Base-by-base conservation (phyloP, 1,140 invertebrate species). In the Glomeris maerens region DNA sequence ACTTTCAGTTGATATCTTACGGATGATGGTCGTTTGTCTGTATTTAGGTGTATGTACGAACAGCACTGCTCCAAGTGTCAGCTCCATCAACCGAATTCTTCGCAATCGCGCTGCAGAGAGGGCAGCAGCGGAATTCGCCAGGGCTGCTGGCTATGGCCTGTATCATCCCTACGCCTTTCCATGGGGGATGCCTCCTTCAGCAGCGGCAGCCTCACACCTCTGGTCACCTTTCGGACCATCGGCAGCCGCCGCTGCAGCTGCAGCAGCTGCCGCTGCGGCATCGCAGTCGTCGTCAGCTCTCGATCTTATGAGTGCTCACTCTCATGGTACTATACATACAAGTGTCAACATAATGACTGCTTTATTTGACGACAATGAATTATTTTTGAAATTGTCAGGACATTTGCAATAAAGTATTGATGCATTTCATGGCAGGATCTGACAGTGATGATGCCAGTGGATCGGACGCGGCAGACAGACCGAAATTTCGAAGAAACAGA, bases 21-120 rank as follows among this genome's bases (percentile, higher is more conserved):
- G n/a, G n/a, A n/a, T n/a, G n/a, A n/a, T n/a, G n/a, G n/a, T n/a
- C n/a, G n/a, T n/a, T n/a, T n/a, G n/a, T n/a, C n/a, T n/a, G n/a
- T n/a, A n/a, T n/a, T n/a, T n/a, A 83, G 81, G 78, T 39, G 87
- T 94, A 10, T 94, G 89, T 64, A 92, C 87, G 27, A 92, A 92
- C 65, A 53, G 87, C 81, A 52, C 88, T 76, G 38, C 89, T 1
- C 71, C 89, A 0, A 91, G 86, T 31, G 90, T 93, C 0, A 88
- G 84, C 57, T 91, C 86, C 55, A 94, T 94, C 61, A 93, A 93
- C 66, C 74, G 90, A 55, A 94, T 93, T 56, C 67, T 94, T 40
- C 66, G 58, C 4, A 94, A 94, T 63, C 72, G 89, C 14, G 89
- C 89, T 0, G 88, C 89, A 0, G 89, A 94, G 64, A 67, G 89